Conservation (phyloP, 1,140 invertebrate species). For the Magallana angulata region DNA sequence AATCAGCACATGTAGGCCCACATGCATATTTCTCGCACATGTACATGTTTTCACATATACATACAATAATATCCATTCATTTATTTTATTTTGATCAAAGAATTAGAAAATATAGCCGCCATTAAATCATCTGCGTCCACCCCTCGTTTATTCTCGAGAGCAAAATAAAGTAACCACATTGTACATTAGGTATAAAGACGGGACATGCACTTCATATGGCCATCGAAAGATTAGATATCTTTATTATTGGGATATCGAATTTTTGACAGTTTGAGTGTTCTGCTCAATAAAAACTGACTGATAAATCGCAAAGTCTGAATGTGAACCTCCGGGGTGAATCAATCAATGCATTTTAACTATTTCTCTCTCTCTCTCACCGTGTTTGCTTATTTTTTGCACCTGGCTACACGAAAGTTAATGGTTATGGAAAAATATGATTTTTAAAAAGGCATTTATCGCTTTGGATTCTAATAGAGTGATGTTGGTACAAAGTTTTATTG, state of each 20-base stretch:
- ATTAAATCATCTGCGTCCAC: no score
- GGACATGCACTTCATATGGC: not conserved
- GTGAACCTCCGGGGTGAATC: not conserved
- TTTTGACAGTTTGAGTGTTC: slow-evolving; percentile 30
- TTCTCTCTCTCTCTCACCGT: no score
- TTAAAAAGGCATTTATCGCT: no score
- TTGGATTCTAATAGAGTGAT: not conserved
- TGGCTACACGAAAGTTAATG: not conserved
- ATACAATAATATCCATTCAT: no score
- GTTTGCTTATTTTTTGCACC: not conserved
- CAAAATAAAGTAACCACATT: not conserved
- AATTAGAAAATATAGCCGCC: no score
- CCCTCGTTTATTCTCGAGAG: not conserved
- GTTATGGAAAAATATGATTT: no score
- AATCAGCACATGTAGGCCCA: no score
- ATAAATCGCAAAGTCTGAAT: not conserved
- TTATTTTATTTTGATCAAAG: no score
- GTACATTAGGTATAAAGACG: not conserved
- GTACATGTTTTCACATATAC: no score
- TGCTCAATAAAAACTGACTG: slow-evolving; percentile 11
- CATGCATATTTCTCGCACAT: no score
- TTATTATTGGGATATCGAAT: slow-evolving; percentile 19
- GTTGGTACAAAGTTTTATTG: slow-evolving; percentile 21
- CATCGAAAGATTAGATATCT: slow-evolving; percentile 34
- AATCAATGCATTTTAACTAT: not conserved